Percentiles rank a stretch among this genome's conserved stretches.
Evolutionary conservation across 2,113 vertebrate genomes (phyloP).

Genomic region (Periophthalmus modestus): DNA sequence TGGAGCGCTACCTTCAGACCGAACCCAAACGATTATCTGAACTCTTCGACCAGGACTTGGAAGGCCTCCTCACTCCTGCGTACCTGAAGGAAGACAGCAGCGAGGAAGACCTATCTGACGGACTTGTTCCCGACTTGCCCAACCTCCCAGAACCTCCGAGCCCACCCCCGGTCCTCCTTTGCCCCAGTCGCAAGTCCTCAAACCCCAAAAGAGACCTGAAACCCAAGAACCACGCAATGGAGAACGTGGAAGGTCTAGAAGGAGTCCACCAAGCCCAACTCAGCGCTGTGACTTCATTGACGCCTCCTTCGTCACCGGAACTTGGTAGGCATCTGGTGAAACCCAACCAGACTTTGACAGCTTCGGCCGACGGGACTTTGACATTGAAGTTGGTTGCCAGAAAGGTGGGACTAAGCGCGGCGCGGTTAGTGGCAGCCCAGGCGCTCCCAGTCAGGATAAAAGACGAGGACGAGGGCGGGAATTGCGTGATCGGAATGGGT

Average conservation of each 20-base stretch:
- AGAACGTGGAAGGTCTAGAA: constrained; percentile 49
- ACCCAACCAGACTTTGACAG: constrained; percentile 88
- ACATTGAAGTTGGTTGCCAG: constrained; percentile 93
- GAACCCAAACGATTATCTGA: constrained; percentile 92
- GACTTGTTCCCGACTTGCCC: constrained; percentile 80
- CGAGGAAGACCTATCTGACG: constrained; percentile 83
- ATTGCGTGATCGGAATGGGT: constrained; percentile 69
- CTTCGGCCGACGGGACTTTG: constrained; percentile 87
- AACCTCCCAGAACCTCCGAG: constrained; percentile 82
- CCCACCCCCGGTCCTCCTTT: constrained; percentile 73
- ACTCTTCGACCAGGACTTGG: constrained; percentile 91
- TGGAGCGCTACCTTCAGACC: constrained; percentile 97
- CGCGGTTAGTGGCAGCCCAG: constrained; percentile 84
- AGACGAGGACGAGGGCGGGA: constrained; percentile 84
- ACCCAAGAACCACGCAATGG: constrained; percentile 43
- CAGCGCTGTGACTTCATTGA: constrained; percentile 96
- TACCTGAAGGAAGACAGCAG: constrained; percentile 85
- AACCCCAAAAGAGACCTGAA: constrained; percentile 76
- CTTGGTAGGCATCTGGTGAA: constrained; percentile 94
- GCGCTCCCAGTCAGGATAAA: constrained; percentile 76
- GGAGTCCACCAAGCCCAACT: constrained; percentile 92
- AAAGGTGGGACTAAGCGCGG: constrained; percentile 87
- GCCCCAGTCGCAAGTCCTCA: constrained; percentile 77
- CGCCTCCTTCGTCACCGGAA: constrained; percentile 95
- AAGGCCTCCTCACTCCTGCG: constrained; percentile 88